phyloP scores from a whole-genome alignment of 2,888 invertebrate genomes.

The Laspeyria flexula region DNA sequence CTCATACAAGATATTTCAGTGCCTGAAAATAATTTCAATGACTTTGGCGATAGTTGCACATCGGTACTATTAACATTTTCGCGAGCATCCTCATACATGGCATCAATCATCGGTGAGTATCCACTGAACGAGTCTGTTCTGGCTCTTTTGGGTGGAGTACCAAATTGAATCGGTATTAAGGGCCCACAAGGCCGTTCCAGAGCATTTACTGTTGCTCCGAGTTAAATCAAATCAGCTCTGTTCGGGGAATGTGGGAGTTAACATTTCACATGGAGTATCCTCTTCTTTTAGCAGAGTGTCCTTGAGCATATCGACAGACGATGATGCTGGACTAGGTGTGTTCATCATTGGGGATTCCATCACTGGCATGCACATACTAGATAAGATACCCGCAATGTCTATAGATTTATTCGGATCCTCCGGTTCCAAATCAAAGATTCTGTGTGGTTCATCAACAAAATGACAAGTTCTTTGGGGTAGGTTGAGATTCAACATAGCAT shows the following conservation, averaged over 20 bases:
- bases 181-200: slow-evolving; percentile 12
- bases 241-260: slow-evolving; percentile 3
- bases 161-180: slow-evolving; percentile 9
- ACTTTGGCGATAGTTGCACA: neutral
- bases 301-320: neutral
- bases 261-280: neutral
- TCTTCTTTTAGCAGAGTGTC: neutral
- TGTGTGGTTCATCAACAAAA: slow-evolving; percentile 4
- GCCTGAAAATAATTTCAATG: neutral
- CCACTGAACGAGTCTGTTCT: slow-evolving; percentile 6
- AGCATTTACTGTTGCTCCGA: neutral
- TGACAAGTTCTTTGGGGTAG: slow-evolving; percentile 7
- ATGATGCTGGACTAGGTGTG: neutral
- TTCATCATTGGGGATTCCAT: neutral
- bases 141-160: slow-evolving; percentile 16
- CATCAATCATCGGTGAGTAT: slow-evolving; percentile 9
- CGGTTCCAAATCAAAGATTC: neutral
- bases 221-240: neutral
- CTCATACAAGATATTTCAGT: neutral
- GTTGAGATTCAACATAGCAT: slow-evolving; percentile 4
- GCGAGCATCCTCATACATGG: neutral
- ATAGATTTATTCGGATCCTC: neutral
- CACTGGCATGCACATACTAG: slow-evolving; percentile 1
- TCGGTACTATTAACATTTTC: neutral
- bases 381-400: neutral